These are phyloP conservation scores for Charadrius vociferus DNA, from an alignment of 2,113 vertebrate genomes.

Conservation along the genomic window DNA sequence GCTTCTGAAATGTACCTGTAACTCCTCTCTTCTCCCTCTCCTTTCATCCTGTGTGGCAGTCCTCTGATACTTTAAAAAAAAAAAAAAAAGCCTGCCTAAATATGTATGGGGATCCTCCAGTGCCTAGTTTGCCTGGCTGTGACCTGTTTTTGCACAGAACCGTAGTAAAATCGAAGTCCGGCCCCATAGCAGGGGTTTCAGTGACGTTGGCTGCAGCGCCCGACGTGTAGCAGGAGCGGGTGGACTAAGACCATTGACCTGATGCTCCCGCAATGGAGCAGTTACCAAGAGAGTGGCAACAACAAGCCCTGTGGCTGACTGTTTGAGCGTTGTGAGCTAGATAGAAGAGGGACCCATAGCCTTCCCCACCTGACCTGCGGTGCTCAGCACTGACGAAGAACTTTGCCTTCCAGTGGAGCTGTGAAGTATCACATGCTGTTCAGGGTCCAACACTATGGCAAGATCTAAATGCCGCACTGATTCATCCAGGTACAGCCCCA, in stretches of 20 bases:
- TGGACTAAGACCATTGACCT: background rate
- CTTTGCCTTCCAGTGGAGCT: background rate
- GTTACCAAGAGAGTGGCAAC: background rate
- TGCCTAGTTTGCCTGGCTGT: background rate
- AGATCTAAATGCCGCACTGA: background rate
- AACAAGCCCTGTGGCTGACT: background rate
- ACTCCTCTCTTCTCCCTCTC: background rate
- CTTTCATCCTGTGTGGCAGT: background rate
- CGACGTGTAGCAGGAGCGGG: background rate
- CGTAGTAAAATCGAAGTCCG: background rate
- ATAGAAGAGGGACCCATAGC: background rate
- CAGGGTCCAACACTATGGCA: background rate
- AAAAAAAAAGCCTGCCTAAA: background rate
- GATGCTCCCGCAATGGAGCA: fast-evolving
- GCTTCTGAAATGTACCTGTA: background rate
- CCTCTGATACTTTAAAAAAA: background rate
- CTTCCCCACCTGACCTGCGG: fast-evolving
- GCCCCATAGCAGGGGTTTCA: background rate
- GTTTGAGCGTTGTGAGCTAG: background rate
- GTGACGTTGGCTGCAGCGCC: fast-evolving
- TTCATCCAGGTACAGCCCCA: background rate
- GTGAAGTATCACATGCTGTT: background rate
- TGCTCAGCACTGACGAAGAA: background rate
- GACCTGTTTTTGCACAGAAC: background rate
- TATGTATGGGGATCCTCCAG: fast-evolving